phyloP scores from a whole-genome alignment of 1,140 invertebrate genomes.

The Coenobita brevimanus region DNA sequence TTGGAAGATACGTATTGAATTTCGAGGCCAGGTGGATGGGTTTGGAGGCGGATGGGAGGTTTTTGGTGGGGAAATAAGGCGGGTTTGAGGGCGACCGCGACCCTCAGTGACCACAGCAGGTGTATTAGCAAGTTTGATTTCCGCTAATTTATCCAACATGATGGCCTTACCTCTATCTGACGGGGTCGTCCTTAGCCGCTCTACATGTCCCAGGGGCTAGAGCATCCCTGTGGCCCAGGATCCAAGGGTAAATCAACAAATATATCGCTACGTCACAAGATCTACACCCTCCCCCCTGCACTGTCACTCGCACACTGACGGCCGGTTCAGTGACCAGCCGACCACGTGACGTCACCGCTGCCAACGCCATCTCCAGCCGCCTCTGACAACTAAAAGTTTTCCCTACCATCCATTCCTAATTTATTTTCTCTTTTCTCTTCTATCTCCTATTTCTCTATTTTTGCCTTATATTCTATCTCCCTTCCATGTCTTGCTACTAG shows the following conservation, averaged over 20 bases:
- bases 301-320: slow-evolving; percentile 6
- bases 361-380: slow-evolving; percentile 18
- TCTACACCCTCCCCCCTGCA: neutral
- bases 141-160: too few species aligned
- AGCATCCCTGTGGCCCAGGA: neutral
- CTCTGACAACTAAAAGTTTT: neutral
- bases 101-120: too few species aligned
- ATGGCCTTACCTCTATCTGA: too few species aligned
- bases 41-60: too few species aligned
- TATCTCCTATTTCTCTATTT: neutral
- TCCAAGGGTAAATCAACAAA: neutral
- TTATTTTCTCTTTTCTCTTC: too few species aligned
- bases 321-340: slow-evolving; percentile 32
- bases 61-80: too few species aligned
- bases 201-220: slow-evolving; percentile 13
- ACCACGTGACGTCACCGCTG: slow-evolving; percentile 32
- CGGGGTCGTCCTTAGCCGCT: slow-evolving; percentile 15
- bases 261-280: neutral
- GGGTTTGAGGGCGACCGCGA: too few species aligned
- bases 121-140: too few species aligned
- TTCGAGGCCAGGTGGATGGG: too few species aligned
- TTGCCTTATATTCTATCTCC: too few species aligned
- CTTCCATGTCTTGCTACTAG: too few species aligned
- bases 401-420: neutral
- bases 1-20: too few species aligned